Percentiles rank a stretch among this genome's conserved stretches.
Evolutionary conservation across 2,113 vertebrate species (phyloP).

Genomic region (Odontophorus gujanensis): DNA sequence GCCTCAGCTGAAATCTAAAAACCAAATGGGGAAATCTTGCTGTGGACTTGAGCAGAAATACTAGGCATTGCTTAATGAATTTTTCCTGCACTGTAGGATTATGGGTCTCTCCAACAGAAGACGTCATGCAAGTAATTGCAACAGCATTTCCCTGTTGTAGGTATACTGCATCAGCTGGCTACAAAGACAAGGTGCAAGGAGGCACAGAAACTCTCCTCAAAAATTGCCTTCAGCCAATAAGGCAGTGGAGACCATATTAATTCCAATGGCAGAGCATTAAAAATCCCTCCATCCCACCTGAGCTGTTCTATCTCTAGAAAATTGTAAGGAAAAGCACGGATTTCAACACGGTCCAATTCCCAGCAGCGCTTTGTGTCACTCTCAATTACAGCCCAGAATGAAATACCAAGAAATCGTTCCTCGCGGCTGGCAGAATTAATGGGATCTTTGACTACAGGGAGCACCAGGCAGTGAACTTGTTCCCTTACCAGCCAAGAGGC

Average conservation of each 20-base stretch:
- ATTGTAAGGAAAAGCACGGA: background rate
- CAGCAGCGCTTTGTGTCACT: slow-evolving; percentile 53
- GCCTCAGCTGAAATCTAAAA: background rate
- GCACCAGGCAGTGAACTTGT: slow-evolving; percentile 47
- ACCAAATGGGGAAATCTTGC: background rate
- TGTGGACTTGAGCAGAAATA: background rate
- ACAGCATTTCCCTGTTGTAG: background rate
- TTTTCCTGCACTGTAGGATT: background rate
- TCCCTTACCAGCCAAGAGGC: slow-evolving; percentile 51
- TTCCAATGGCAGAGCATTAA: slow-evolving; percentile 9
- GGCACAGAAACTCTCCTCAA: background rate
- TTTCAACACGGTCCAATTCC: slow-evolving; percentile 43
- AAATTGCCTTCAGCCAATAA: background rate
- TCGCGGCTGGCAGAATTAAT: slow-evolving; percentile 48
- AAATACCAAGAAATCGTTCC: slow-evolving; percentile 54
- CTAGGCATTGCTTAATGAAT: background rate
- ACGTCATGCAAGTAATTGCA: background rate
- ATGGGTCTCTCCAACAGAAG: background rate
- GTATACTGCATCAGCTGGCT: background rate
- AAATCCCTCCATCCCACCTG: slow-evolving; percentile 33
- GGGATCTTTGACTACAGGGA: slow-evolving; percentile 57
- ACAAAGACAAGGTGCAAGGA: background rate
- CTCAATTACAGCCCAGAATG: slow-evolving; percentile 56
- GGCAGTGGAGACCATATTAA: background rate
- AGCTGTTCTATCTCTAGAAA: slow-evolving; percentile 38